Evolutionary conservation across 2,888 invertebrate species (phyloP), one percentile per base, ranked within the genome.

Genomic region (Ptycholaimellus sp.): DNA sequence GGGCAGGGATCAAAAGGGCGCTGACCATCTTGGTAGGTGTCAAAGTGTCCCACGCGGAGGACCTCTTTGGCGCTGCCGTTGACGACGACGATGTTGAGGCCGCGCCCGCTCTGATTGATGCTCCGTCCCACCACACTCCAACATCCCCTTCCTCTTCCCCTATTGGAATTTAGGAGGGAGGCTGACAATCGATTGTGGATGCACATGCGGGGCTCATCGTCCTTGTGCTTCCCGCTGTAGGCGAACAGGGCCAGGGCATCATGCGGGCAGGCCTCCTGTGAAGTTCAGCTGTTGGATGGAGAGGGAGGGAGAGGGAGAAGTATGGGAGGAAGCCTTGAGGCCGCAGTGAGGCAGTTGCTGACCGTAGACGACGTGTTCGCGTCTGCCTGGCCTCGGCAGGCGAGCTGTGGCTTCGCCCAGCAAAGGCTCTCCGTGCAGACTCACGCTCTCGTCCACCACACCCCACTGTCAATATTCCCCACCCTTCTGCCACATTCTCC

Each of bases 11-110:
- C 6, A 9, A 23, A 6, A 6, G 25, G 5, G 7, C 7, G 25
- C 19, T 22, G 25, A 63, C 64, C 63, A 52, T 59, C 53, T 30
- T 57, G 59, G 47, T 68, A 69, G 1, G 68, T 66, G 47, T 69
- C 69, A 52, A 67, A 68, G 44, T 63, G 63, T 22, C 59, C 59
- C 1, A 64, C 59, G 25, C 59, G 50, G 3, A 59, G 52, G 2
- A 66, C 59, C 40, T 59, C 53, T 21, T 59, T 57, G 14, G 59
- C 59, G 17, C 56, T 54, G 5, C 60, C 53, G 42, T 67, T 63
- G 25, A 68, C 51, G 2, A 67, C 54, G 1, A 62, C 66, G 22
- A 67, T 51, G 48, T 69, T 69, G 35, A 69, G 52, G 0, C 69
- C 69, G 35, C 69, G 54, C 3, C 68, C 68, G 14, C 62, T 68